A percentile compares a stretch with the other conserved stretches of the same genome.
These are phyloP conservation scores for Otus sunia DNA, from an alignment of 2,113 vertebrate species.

Conservation along the genomic window DNA sequence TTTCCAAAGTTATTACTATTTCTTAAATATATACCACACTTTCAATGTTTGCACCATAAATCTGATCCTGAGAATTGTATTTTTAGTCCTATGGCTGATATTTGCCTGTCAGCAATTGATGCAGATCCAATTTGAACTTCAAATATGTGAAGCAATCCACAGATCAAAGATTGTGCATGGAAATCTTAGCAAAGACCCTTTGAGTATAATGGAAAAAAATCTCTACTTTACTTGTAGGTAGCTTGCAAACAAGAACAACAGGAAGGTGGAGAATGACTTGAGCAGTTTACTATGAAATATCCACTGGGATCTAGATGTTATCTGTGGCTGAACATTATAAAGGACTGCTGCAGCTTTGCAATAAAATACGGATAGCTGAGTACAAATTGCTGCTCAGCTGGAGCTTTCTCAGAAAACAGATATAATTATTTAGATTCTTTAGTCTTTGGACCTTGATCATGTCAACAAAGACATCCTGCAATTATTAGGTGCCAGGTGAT, in stretches of 20 bases:
- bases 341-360: not conserved
- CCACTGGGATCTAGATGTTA: not conserved
- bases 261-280: not conserved
- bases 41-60: not conserved
- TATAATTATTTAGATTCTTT: not conserved
- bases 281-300: slow-evolving; percentile 8
- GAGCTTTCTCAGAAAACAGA: not conserved
- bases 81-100: slow-evolving; percentile 6
- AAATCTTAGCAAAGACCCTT: not conserved
- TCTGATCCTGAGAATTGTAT: not conserved
- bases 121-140: slow-evolving; percentile 6
- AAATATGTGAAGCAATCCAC: not conserved
- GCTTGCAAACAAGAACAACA: not conserved
- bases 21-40: not conserved
- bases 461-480: not conserved
- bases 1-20: not conserved
- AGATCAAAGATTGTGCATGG: not conserved
- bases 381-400: not conserved
- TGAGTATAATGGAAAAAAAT: not conserved
- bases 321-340: not conserved
- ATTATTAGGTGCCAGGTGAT: not conserved
- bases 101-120: not conserved
- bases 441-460: not conserved
- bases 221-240: not conserved
- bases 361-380: not conserved